Conservation (phyloP, 1,140 invertebrate genomes). For the Battus philenor region DNA sequence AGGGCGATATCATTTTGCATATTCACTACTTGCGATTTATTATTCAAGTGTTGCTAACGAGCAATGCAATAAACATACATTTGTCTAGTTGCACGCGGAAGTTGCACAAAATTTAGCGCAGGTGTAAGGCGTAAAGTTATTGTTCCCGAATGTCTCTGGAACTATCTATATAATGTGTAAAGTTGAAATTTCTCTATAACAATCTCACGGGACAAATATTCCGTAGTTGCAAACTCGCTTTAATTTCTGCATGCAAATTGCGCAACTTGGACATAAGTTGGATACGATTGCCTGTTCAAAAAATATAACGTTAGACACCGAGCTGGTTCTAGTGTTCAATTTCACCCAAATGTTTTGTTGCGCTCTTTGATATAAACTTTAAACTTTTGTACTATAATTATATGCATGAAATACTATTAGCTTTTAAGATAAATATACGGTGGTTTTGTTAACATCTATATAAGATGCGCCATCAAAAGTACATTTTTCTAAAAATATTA, state of each 20-base stretch:
- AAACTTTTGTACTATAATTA: no score
- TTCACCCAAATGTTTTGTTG: no score
- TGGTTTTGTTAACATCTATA: no score
- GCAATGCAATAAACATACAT: not conserved
- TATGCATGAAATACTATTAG: no score
- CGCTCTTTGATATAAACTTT: no score
- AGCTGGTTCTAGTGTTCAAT: no score
- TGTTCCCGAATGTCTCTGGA: constrained; percentile 4
- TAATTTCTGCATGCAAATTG: constrained; percentile 16
- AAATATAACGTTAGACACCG: no score
- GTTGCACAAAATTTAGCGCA: constrained; percentile 1
- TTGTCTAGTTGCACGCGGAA: no score
- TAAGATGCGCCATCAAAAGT: no score
- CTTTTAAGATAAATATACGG: no score
- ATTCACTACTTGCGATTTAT: not conserved
- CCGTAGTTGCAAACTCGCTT: constrained; percentile 10
- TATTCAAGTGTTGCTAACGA: not conserved
- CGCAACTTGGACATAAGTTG: constrained; percentile 6
- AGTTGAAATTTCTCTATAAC: constrained; percentile 10
- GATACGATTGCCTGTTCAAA: not conserved
- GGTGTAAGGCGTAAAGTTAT: constrained; percentile 7
- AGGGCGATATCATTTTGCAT: not conserved
- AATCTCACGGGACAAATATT: constrained; percentile 14
- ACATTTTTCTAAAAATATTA: no score
- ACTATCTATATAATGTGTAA: constrained; percentile 13